Evolutionary conservation across 2,113 vertebrate genomes (phyloP).

Genomic region (Phylloscopus trochiloides): DNA sequence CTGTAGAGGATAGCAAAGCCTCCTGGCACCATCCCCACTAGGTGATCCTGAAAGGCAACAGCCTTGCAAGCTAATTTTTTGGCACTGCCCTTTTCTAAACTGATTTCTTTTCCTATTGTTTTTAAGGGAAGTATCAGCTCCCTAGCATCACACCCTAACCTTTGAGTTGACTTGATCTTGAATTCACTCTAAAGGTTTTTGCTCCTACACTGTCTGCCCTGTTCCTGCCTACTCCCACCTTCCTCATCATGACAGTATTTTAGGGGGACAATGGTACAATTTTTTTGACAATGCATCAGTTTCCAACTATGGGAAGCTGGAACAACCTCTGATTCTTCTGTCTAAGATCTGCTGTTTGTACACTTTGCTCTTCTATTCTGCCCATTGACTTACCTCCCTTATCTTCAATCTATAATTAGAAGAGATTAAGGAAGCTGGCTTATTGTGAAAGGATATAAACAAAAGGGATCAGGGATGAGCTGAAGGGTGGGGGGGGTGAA

Average conservation of each 20-base stretch:
- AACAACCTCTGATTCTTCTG: neutral
- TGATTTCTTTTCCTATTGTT: neutral
- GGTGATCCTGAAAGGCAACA: neutral
- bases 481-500: neutral
- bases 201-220: neutral
- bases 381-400: neutral
- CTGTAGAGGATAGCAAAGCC: neutral
- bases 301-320: neutral
- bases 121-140: neutral
- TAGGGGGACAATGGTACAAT: accelerated
- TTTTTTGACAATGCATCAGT: neutral
- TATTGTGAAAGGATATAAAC: neutral
- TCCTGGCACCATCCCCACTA: neutral
- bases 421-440: neutral
- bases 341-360: neutral
- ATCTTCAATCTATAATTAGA: conserved; percentile 38
- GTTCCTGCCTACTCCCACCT: neutral
- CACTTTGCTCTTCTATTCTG: neutral
- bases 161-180: neutral
- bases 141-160: neutral
- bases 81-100: neutral
- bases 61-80: neutral
- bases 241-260: neutral
- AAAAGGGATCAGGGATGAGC: neutral
- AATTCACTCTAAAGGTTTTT: neutral